Evolutionary conservation across 2,113 vertebrate genomes (phyloP), one percentile per base, ranked within the genome.

Genomic region (Indri indri): DNA sequence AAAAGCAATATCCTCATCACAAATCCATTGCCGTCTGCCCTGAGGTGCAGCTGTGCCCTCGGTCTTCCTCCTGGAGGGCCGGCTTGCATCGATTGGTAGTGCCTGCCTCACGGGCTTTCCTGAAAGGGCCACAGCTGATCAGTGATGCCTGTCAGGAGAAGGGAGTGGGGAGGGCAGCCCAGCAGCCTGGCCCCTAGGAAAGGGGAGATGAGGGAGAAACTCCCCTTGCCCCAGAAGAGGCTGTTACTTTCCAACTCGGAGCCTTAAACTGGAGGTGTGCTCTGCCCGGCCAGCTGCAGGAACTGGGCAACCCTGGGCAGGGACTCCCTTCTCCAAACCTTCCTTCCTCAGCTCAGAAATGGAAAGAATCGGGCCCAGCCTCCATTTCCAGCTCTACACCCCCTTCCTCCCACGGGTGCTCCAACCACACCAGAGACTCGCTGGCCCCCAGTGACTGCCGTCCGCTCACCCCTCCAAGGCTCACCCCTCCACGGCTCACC

Each of bases 21-120:
- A 42, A 4, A 25, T 27, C 50, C 27, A 27, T 0, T 13, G 27
- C n/a, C 1, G 13, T 18, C 52, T 3, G 8, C 42, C 11, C 10
- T 22, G 2, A 47, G 88, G 30, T 20, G n/a, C 32, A 5, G 8
- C 20, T 5, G 2, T 40, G 37, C 54, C 61, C 77, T 66, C 12
- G 1, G 10, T 13, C 23, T 34, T 11, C 30, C 74, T 68, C n/a
- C 16, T 2, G 8, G 16, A 66, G 71, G 32, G 45, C 20, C 2
- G 6, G 30, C 52, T 47, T 5, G 14, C 2, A 25, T 37, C 1
- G 8, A 27, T 2, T 3, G 11, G 42, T 20, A 63, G 23, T 34
- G 10, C 25, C 68, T 25, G 70, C 14, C 17, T 8, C 4, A 4
- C 34, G 23, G 6, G 68, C 52, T 70, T 40, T 40, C 11, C 34